These are phyloP conservation scores for Cantharis nigra DNA, from an alignment of 2,888 invertebrate genomes.

Conservation along the genomic window DNA sequence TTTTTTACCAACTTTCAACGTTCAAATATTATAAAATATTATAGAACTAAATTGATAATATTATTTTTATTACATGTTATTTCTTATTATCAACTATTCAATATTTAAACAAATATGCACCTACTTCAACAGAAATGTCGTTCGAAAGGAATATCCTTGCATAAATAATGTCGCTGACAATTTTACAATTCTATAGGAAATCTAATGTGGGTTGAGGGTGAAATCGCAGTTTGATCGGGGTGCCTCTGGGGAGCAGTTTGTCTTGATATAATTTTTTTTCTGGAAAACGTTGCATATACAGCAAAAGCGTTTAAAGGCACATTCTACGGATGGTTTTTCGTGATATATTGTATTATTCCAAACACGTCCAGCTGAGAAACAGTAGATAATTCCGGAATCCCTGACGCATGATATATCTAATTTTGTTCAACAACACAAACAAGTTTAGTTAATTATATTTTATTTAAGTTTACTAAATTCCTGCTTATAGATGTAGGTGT, in stretches of 20 bases:
- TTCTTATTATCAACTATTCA: too few species aligned
- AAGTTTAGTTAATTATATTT: constrained; percentile 15
- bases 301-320: constrained; percentile 8
- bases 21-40: too few species aligned
- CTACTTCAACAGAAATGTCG: not conserved
- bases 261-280: constrained; percentile 16
- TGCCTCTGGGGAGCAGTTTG: constrained; percentile 7
- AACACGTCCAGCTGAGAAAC: constrained; percentile 19
- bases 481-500: not conserved
- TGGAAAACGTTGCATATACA: constrained; percentile 6
- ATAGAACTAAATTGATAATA: too few species aligned
- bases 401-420: constrained; percentile 23
- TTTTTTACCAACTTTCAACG: too few species aligned
- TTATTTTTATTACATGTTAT: not conserved
- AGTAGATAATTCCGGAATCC: constrained; percentile 21
- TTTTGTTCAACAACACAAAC: constrained; percentile 18
- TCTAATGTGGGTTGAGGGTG: constrained; percentile 8
- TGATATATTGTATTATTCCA: constrained; percentile 13
- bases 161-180: constrained; percentile 5
- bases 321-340: constrained; percentile 10
- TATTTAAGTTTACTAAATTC: not conserved
- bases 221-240: constrained; percentile 15
- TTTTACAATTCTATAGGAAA: constrained; percentile 15
- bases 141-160: not conserved
- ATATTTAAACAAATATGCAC: not conserved